These are phyloP conservation scores for Serilophus lunatus DNA, from an alignment of 2,113 vertebrate genomes.

Conservation along the genomic window DNA sequence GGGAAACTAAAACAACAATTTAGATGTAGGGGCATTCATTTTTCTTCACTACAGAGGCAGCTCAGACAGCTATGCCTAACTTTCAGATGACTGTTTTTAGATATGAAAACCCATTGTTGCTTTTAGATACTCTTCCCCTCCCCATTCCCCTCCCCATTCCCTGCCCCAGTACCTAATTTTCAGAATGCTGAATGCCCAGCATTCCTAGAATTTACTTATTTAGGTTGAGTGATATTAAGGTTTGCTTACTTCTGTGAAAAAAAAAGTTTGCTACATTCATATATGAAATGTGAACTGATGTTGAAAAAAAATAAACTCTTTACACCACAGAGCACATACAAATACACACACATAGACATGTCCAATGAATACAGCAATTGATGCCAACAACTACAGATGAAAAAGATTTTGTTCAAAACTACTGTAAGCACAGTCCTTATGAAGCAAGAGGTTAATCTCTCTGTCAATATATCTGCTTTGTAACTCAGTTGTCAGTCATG, in stretches of 20 bases:
- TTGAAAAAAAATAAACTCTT: background rate
- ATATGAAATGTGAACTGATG: background rate
- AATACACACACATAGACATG: background rate
- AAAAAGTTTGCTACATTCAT: rapidly evolving
- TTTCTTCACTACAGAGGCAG: background rate
- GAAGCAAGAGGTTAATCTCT: background rate
- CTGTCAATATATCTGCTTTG: background rate
- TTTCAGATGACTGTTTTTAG: background rate
- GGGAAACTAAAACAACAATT: background rate
- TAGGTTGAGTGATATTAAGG: background rate
- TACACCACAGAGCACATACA: background rate
- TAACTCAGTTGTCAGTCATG: background rate
- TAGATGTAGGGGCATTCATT: background rate
- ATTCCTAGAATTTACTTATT: background rate
- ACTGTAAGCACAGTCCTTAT: background rate
- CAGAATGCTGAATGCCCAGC: background rate
- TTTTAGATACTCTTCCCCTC: background rate
- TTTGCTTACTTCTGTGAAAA: background rate
- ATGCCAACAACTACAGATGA: background rate
- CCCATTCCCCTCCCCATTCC: no score
- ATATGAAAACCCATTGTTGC: background rate
- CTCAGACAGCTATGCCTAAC: background rate
- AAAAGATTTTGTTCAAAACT: background rate
- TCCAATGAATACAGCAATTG: background rate
- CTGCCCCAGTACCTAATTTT: background rate